A percentile compares a stretch with the other conserved stretches of the same genome.
phyloP scores from a whole-genome alignment of 2,797 vertebrate genomes.

The Tarsius wallacei region DNA sequence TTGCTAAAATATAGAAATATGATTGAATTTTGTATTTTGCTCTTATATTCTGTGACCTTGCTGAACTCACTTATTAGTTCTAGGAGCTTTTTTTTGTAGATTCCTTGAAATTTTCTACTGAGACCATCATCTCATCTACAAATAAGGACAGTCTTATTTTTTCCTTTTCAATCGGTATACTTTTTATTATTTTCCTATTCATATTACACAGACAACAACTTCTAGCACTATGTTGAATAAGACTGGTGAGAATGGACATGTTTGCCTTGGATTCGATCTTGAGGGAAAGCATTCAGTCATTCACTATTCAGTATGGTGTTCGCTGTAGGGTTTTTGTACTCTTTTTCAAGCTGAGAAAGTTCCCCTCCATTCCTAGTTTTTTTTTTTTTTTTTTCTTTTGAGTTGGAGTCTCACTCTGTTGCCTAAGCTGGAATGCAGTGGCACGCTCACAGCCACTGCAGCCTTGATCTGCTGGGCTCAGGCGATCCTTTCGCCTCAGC shows the following conservation, averaged over 20 bases:
- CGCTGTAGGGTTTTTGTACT: neutral
- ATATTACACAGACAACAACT: neutral
- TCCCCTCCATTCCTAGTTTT: too few species aligned
- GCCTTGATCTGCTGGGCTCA: too few species aligned
- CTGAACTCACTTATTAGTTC: neutral
- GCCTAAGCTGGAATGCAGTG: too few species aligned
- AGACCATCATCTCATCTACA: neutral
- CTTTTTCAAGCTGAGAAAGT: neutral
- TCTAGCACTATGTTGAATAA: neutral
- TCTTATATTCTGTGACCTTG: neutral
- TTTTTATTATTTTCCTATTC: neutral
- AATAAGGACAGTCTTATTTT: neutral
- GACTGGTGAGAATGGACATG: neutral
- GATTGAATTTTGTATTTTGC: neutral
- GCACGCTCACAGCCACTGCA: too few species aligned
- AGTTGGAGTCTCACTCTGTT: too few species aligned
- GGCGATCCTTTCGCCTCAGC: too few species aligned
- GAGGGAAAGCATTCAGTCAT: neutral
- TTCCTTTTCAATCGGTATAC: neutral
- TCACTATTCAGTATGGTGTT: neutral
- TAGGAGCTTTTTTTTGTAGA: neutral
- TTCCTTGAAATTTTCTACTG: neutral
- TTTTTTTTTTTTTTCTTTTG: too few species aligned
- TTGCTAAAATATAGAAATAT: neutral
- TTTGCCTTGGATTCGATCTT: neutral